Conservation (phyloP, 2,113 vertebrate species). For the Pardalotus punctatus region DNA sequence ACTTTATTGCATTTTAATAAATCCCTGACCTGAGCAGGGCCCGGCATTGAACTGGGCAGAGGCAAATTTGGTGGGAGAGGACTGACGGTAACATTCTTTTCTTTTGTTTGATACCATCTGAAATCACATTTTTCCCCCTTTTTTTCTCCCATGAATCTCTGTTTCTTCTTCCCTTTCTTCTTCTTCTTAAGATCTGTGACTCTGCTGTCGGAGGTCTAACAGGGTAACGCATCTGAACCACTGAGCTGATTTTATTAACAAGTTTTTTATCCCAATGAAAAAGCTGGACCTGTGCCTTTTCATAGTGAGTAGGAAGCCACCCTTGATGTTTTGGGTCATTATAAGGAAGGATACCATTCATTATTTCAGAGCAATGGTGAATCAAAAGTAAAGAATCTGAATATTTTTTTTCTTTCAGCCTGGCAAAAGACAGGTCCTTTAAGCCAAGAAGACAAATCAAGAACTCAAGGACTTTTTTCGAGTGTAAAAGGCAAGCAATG, state of each 20-base stretch:
- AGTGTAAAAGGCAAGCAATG: background rate
- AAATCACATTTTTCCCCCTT: background rate
- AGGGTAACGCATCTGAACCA: background rate
- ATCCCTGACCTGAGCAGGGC: slow-evolving; percentile 38
- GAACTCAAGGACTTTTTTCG: background rate
- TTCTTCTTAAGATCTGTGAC: slow-evolving; percentile 3
- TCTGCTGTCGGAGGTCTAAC: slow-evolving; percentile 13
- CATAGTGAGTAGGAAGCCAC: background rate
- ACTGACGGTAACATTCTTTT: background rate
- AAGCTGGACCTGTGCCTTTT: background rate
- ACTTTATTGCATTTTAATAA: slow-evolving; percentile 19
- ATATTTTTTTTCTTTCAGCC: background rate
- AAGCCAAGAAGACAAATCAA: slow-evolving; percentile 1
- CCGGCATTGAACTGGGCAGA: slow-evolving; percentile 48
- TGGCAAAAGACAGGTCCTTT: background rate
- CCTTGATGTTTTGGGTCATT: slow-evolving; percentile 16
- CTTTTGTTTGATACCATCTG: slow-evolving; percentile 34
- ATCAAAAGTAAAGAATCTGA: slow-evolving; percentile 36
- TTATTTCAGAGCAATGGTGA: background rate
- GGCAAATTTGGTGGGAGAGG: slow-evolving; percentile 65
- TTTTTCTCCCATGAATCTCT: slow-evolving; percentile 18
- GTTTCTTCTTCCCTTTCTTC: slow-evolving; percentile 43
- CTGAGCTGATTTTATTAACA: slow-evolving; percentile 43
- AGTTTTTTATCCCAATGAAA: background rate
- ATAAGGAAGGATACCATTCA: background rate